These are phyloP conservation scores for Xylocopa sonorina DNA, from an alignment of 1,140 invertebrate species.

Conservation along the genomic window DNA sequence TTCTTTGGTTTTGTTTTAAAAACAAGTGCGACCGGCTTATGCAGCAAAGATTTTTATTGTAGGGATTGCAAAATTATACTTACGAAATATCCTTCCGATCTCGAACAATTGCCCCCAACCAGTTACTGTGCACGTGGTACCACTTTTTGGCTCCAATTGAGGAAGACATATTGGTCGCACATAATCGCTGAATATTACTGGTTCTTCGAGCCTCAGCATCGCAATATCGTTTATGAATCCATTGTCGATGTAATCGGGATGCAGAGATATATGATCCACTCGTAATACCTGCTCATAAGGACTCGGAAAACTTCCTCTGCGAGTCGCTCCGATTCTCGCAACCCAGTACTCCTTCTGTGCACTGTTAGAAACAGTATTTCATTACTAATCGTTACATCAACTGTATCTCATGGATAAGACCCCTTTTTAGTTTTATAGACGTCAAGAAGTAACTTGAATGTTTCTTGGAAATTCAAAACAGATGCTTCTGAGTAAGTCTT, in stretches of 20 bases:
- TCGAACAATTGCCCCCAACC: constrained; percentile 93
- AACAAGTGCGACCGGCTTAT: too few relatives aligned
- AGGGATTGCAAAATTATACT: constrained; percentile 79
- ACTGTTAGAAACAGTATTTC: constrained; percentile 78
- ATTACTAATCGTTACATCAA: neutral
- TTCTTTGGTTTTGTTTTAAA: too few relatives aligned
- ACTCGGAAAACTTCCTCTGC: constrained; percentile 88
- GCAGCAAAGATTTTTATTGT: too few relatives aligned
- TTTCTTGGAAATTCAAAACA: too few relatives aligned
- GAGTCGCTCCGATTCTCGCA: constrained; percentile 87
- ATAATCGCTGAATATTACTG: constrained; percentile 88
- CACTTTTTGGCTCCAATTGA: constrained; percentile 83
- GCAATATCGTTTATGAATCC: constrained; percentile 93
- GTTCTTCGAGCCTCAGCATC: constrained; percentile 85
- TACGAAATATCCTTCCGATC: constrained; percentile 90
- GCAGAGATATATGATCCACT: constrained; percentile 86
- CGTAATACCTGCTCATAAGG: constrained; percentile 87
- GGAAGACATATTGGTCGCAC: constrained; percentile 89
- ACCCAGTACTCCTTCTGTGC: constrained; percentile 90
- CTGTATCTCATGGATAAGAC: neutral
- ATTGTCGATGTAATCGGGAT: constrained; percentile 89
- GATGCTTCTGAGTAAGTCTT: too few relatives aligned
- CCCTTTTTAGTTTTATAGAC: too few relatives aligned
- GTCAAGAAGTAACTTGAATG: too few relatives aligned
- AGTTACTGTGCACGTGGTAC: constrained; percentile 88